A percentile compares a stretch with the other conserved stretches of the same genome.
Evolutionary conservation across 2,888 invertebrate genomes (phyloP).

Genomic region (Agrotis puta): DNA sequence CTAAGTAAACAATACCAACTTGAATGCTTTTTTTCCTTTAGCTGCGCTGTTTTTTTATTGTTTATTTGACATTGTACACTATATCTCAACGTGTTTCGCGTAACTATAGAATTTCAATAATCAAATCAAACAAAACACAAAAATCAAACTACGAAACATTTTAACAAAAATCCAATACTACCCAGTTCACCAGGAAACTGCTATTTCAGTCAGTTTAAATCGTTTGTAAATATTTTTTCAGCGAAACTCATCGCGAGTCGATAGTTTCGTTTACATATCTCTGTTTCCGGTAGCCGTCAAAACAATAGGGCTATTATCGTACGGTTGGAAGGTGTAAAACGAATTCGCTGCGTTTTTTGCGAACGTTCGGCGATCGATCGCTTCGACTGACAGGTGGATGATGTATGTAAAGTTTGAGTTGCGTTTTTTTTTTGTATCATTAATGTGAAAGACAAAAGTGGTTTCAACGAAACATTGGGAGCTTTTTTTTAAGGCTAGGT

Average conservation of each 20-base stretch:
- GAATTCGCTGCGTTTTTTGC: slow-evolving; percentile 64
- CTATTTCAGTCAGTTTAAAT: slow-evolving; percentile 61
- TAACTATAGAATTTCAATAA: background rate
- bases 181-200: slow-evolving; percentile 21
- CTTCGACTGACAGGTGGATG: slow-evolving; percentile 1
- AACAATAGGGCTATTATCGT: slow-evolving; percentile 74
- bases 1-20: no score
- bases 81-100: no score
- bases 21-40: no score
- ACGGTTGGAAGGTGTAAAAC: slow-evolving; percentile 73
- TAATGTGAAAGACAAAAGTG: background rate
- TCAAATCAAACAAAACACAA: slow-evolving; percentile 11
- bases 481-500: no score
- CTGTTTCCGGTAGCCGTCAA: slow-evolving; percentile 64
- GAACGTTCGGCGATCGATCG: slow-evolving; percentile 16
- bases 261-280: slow-evolving; percentile 66
- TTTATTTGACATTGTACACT: no score
- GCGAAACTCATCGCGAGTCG: slow-evolving; percentile 56
- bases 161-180: slow-evolving; percentile 28
- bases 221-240: slow-evolving; percentile 66
- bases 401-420: slow-evolving; percentile 16
- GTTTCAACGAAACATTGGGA: background rate
- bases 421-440: slow-evolving; percentile 9
- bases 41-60: no score
- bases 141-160: slow-evolving; percentile 8